phyloP scores from a whole-genome alignment of 2,797 vertebrate species.

The Karalla daura region DNA sequence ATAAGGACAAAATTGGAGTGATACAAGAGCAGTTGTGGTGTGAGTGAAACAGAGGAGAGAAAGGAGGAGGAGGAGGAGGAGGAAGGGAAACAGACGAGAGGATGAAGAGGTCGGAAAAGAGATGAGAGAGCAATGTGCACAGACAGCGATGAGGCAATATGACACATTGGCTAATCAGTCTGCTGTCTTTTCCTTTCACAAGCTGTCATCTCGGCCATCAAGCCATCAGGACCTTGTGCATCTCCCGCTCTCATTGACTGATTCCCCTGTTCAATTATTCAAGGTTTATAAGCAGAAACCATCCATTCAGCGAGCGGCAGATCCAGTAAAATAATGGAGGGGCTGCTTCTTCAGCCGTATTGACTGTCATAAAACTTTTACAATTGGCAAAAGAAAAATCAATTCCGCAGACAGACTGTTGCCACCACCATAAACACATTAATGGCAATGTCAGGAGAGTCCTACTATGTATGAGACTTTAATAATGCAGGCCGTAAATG shows the following conservation, averaged over 20 bases:
- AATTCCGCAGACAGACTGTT: slow-evolving; percentile 64
- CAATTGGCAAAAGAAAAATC: slow-evolving; percentile 80
- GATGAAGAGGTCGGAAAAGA: slow-evolving; percentile 33
- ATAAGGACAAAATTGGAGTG: slow-evolving; percentile 21
- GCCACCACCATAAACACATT: slow-evolving; percentile 75
- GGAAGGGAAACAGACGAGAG: slow-evolving; percentile 3
- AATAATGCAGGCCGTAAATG: slow-evolving; percentile 62
- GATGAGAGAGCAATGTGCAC: slow-evolving; percentile 42
- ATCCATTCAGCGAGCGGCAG: slow-evolving; percentile 74
- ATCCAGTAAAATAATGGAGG: slow-evolving; percentile 78
- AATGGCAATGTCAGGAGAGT: slow-evolving; percentile 58
- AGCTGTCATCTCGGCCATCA: slow-evolving; percentile 75
- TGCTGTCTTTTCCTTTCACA: slow-evolving; percentile 71
- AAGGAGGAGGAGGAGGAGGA: slow-evolving; percentile 8
- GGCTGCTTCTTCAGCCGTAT: slow-evolving; percentile 72
- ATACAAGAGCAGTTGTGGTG: slow-evolving; percentile 26
- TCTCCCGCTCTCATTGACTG: slow-evolving; percentile 68
- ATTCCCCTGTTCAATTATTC: slow-evolving; percentile 83
- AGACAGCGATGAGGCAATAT: slow-evolving; percentile 53
- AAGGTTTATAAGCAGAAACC: slow-evolving; percentile 83
- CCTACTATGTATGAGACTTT: slow-evolving; percentile 45
- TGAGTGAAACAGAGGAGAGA: slow-evolving; percentile 10
- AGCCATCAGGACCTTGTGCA: slow-evolving; percentile 66
- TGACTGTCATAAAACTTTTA: slow-evolving; percentile 82
- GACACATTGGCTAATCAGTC: slow-evolving; percentile 75